phyloP scores from a whole-genome alignment of 2,888 invertebrate species.

The Megamerina dolium region DNA sequence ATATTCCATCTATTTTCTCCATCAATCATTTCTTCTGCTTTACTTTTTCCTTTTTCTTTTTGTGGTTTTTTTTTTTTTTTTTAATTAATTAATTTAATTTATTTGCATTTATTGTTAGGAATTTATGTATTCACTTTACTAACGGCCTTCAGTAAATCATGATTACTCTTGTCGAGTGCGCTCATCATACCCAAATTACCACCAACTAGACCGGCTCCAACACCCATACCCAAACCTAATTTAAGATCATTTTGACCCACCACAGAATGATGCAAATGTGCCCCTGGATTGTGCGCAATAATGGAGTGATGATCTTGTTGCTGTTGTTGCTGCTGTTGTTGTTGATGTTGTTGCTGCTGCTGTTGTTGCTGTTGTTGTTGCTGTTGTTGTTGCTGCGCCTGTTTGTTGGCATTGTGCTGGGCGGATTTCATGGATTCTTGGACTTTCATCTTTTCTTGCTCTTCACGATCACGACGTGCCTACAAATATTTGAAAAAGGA shows the following conservation, averaged over 20 bases:
- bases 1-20: too few relatives aligned
- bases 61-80: too few relatives aligned
- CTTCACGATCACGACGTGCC: constrained; percentile 82
- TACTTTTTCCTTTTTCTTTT: constrained; percentile 15
- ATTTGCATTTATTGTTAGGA: constrained; percentile 3
- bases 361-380: constrained; percentile 39
- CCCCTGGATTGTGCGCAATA: constrained; percentile 49
- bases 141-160: constrained; percentile 49
- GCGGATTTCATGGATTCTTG: constrained; percentile 84
- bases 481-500: constrained; percentile 21
- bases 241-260: constrained; percentile 50
- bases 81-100: background rate
- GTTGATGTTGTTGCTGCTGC: constrained; percentile 37
- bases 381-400: constrained; percentile 42
- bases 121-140: constrained; percentile 51
- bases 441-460: constrained; percentile 86
- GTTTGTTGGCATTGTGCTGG: constrained; percentile 63
- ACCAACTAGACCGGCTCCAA: constrained; percentile 33
- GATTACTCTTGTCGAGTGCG: constrained; percentile 48
- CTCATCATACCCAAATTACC: constrained; percentile 51
- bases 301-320: constrained; percentile 47
- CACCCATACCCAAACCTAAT: constrained; percentile 49
- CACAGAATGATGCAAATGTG: constrained; percentile 50
- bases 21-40: constrained; percentile 7
- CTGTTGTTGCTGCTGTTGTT: constrained; percentile 38